Conservation (phyloP, 2,113 vertebrate species). For the Psophia crepitans region DNA sequence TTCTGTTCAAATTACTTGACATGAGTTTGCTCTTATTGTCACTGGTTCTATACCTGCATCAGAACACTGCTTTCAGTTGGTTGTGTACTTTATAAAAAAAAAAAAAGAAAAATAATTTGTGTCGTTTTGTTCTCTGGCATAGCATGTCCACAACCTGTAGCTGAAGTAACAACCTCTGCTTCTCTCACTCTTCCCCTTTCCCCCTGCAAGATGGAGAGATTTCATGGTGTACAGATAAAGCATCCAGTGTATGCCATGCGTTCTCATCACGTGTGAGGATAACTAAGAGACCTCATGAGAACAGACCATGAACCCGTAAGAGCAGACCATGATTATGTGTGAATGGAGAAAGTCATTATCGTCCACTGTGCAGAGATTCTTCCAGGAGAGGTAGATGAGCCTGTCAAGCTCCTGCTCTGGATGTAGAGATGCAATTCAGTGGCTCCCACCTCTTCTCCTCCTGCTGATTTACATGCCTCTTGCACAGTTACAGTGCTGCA, state of each 20-base stretch:
- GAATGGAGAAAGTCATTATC: too few relatives aligned
- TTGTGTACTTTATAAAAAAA: too few relatives aligned
- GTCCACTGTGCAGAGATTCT: background rate
- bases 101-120: too few relatives aligned
- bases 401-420: background rate
- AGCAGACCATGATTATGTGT: background rate
- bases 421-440: background rate
- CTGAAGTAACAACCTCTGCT: background rate
- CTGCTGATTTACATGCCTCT: background rate
- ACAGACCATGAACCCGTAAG: too few relatives aligned
- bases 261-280: background rate
- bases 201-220: background rate
- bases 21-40: background rate
- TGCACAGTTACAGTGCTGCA: accelerated
- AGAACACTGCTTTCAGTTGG: background rate
- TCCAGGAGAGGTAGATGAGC: background rate
- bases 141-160: background rate
- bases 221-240: background rate
- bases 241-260: accelerated
- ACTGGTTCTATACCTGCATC: background rate
- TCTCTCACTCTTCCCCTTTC: background rate
- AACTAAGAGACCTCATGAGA: background rate
- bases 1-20: background rate
- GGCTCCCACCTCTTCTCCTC: background rate
- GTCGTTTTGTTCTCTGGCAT: too few relatives aligned